These are phyloP conservation scores for Brienomyrus brachyistius DNA, from an alignment of 2,113 vertebrate genomes.

Conservation along the genomic window DNA sequence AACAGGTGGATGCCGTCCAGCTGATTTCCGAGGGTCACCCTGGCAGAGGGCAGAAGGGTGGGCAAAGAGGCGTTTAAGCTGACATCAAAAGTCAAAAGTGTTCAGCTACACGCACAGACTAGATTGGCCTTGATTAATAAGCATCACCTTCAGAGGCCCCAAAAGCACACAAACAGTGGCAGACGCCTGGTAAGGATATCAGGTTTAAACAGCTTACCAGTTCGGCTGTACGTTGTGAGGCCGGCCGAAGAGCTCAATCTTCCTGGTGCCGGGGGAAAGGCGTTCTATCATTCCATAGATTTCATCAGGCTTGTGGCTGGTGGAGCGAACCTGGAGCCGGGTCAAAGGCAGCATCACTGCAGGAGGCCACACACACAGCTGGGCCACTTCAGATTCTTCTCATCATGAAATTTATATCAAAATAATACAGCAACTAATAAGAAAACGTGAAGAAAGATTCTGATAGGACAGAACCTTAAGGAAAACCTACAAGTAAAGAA, in stretches of 20 bases:
- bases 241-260: slow-evolving; percentile 84
- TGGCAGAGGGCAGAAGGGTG: slow-evolving; percentile 29
- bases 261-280: slow-evolving; percentile 80
- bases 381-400: neutral
- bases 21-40: slow-evolving; percentile 88
- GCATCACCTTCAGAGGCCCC: neutral
- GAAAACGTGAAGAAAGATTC: neutral
- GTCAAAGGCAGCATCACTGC: neutral
- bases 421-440: neutral
- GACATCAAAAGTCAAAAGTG: neutral
- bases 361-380: neutral
- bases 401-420: neutral
- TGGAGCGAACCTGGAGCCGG: slow-evolving; percentile 75
- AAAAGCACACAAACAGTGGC: neutral
- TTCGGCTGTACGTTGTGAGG: slow-evolving; percentile 92
- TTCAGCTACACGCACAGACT: neutral
- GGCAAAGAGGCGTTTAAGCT: too few species aligned
- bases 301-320: slow-evolving; percentile 89
- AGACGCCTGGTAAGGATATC: too few species aligned
- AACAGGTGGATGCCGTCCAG: slow-evolving; percentile 83
- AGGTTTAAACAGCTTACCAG: slow-evolving; percentile 55
- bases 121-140: neutral
- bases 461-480: neutral
- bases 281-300: slow-evolving; percentile 93
- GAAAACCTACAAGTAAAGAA: neutral